A percentile compares a stretch with the other conserved stretches of the same genome.
These are phyloP conservation scores for Eupeodes corollae DNA, from an alignment of 1,140 invertebrate species.

Conservation along the genomic window DNA sequence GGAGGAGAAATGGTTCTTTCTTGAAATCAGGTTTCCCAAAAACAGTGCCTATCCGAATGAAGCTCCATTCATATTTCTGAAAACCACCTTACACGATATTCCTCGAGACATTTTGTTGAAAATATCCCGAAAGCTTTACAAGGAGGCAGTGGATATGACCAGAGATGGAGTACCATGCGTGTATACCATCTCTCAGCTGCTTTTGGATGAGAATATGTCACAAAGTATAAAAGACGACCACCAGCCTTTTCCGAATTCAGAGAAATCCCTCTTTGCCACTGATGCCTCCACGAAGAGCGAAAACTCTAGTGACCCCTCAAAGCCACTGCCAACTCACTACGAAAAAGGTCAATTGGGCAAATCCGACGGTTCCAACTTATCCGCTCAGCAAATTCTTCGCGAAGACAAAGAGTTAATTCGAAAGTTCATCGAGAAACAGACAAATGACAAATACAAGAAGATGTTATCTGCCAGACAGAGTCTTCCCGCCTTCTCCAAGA, in stretches of 20 bases:
- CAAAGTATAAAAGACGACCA: conserved; percentile 45
- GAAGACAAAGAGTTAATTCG: conserved; percentile 50
- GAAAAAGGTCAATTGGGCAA: conserved; percentile 40
- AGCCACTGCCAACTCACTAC: conserved; percentile 44
- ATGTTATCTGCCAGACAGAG: conserved; percentile 49
- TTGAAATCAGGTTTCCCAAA: conserved; percentile 62
- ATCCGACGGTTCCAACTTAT: conserved; percentile 38
- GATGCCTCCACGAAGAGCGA: conserved; percentile 8
- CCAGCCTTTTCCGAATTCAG: conserved; percentile 43
- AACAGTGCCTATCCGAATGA: conserved; percentile 59
- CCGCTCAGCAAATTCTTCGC: conserved; percentile 42
- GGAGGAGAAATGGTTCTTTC: conserved; percentile 38
- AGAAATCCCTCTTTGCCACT: conserved; percentile 27
- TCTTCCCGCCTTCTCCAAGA: conserved; percentile 56
- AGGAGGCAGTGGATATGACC: conserved; percentile 51
- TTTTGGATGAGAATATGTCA: conserved; percentile 54
- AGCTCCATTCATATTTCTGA: conserved; percentile 54
- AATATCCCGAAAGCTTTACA: conserved; percentile 49
- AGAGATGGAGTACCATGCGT: conserved; percentile 53
- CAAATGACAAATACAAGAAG: conserved; percentile 47
- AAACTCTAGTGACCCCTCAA: background rate
- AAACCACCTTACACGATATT: conserved; percentile 45
- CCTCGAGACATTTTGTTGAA: conserved; percentile 49
- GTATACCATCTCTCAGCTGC: conserved; percentile 54
- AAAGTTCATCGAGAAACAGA: conserved; percentile 46